These are phyloP conservation scores for Oriolus oriolus DNA, from an alignment of 2,113 vertebrate species.

Conservation along the genomic window DNA sequence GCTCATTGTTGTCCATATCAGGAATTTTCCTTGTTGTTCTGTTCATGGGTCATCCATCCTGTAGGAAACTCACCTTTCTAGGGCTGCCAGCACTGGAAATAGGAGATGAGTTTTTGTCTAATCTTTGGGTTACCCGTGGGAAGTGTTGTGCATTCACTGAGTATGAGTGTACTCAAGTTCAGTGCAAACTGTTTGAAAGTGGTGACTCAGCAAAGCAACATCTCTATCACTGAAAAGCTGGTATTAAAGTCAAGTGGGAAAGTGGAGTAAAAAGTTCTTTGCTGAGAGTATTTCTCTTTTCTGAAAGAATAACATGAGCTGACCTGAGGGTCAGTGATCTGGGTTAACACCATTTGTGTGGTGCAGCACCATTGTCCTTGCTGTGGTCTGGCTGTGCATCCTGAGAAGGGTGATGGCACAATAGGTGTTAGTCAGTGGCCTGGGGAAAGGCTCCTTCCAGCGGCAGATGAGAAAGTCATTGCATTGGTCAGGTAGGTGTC, in stretches of 20 bases:
- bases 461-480: not conserved
- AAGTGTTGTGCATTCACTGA: accelerated
- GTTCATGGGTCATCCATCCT: not conserved
- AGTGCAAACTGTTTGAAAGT: not conserved
- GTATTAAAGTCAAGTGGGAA: not conserved
- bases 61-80: not conserved
- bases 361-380: not conserved
- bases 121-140: not conserved
- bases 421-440: not conserved
- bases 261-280: not conserved
- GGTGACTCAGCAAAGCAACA: not conserved
- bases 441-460: not conserved
- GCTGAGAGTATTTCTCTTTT: not conserved
- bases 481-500: not conserved
- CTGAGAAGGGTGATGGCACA: not conserved
- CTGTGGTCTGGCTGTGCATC: not conserved
- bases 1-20: not conserved
- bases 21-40: not conserved
- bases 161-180: not conserved
- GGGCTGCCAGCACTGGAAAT: not conserved
- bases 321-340: not conserved
- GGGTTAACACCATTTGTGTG: not conserved
- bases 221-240: not conserved
- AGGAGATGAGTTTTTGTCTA: not conserved
- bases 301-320: not conserved